A percentile compares a stretch with the other conserved stretches of the same genome.
Conservation (phyloP, 92 coral and sea anemone species). For the Phenganax stokvisi region DNA sequence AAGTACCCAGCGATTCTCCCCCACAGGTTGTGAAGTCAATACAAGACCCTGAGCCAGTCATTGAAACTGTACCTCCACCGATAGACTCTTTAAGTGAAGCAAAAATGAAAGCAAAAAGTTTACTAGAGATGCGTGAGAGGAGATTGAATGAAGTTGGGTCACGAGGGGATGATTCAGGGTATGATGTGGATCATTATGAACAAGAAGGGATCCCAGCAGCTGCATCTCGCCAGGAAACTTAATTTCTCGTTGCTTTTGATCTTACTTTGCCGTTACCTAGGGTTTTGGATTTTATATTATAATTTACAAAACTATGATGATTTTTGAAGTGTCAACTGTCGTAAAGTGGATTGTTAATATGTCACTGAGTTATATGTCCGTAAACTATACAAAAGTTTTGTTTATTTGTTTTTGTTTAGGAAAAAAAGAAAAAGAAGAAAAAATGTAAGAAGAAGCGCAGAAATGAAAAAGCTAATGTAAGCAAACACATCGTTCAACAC, state of each 20-base stretch:
- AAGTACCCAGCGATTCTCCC: not conserved
- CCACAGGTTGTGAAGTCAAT: not conserved
- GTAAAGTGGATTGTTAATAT: no score
- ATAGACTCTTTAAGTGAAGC: not conserved
- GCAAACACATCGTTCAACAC: not conserved
- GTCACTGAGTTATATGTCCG: not conserved
- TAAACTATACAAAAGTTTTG: not conserved
- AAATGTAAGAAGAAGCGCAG: conserved; percentile 45
- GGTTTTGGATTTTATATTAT: no score
- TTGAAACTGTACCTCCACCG: not conserved
- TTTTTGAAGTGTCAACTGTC: no score
- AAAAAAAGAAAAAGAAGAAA: conserved; percentile 82
- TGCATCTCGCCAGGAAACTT: conserved; percentile 21
- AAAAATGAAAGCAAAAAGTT: conserved; percentile 11
- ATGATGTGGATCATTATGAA: conserved; percentile 30
- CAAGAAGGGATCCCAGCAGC: conserved; percentile 15
- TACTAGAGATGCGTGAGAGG: conserved; percentile 10
- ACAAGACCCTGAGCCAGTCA: not conserved
- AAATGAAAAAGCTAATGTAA: conserved; percentile 22
- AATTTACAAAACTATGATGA: no score
- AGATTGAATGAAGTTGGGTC: conserved; percentile 4
- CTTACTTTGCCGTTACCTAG: not conserved
- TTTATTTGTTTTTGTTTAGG: conserved; percentile 20
- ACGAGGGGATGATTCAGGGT: conserved; percentile 37
- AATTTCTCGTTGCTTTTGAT: not conserved